Base-by-base conservation (phyloP, 2,113 vertebrate genomes). In the Toxotes jaculatrix region DNA sequence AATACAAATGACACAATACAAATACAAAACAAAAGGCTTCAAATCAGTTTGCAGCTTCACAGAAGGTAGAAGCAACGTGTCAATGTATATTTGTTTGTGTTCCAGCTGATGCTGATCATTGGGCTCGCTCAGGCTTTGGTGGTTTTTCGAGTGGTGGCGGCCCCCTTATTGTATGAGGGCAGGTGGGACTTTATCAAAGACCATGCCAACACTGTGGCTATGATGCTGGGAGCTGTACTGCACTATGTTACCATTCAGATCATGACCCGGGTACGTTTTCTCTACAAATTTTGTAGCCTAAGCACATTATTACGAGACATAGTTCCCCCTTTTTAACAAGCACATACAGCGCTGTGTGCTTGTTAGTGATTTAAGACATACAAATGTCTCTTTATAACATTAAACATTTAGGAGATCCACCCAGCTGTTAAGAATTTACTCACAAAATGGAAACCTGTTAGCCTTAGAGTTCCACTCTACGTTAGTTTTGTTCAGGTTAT, bases 171-270 rank as follows among this genome's bases (percentile, higher is more conserved):
- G 65, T 93, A 82, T 17, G 89, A 94, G 51, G 83, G 85, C 3
- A 0, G 9, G 0, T 88, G 67, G 23, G 23, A 67, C 4, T 93
- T 97, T 57, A 56, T 97, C 38, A 86, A 6, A 0, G 90, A 96
- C 2, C 79, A 95, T 0, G 96, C 97, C 79, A 92, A 92, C 90
- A 94, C 90, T 0, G 59, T 94, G 0, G 95, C 95, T 0, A 91
- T 97, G 82, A 78, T 95, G 43, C 91, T 96, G 0, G 97, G 97
- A 7, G 97, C 97, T 0, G 93, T 98, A 49, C 90, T 97, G 82
- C 98, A 99, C 87, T 99, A 98, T 7, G 0, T 97, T 56, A 97
- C 95, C 84, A 98, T 99, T 1, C 49, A 97, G 85, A 8, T 96
- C 94, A 97, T 98, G 97, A 98, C 94, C 67, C 84, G 84, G 77